Base-by-base conservation (phyloP, 2,888 invertebrate species). In the Xylophagus ater region DNA sequence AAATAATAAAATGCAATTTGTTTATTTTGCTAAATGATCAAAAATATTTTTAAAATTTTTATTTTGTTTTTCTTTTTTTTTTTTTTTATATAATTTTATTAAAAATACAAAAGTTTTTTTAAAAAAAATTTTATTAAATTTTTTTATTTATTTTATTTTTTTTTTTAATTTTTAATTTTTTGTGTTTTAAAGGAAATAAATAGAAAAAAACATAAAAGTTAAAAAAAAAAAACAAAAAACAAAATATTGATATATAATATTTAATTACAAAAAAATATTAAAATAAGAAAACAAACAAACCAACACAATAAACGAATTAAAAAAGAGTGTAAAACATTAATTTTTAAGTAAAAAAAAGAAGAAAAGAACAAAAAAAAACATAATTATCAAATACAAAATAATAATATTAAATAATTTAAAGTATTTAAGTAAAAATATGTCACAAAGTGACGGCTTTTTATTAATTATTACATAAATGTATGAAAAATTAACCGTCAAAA, bases 381-480 rank as follows among this genome's bases (percentile, higher is more conserved):
- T 33, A 43, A 37, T 45, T 31, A 31, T 21, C 32, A 39, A 24
- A 41, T 40, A 38, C 31, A 44, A 40, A 35, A 37, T n/a, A 44
- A 40, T 42, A 44, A 40, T 44, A 44, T 42, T 42, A 43, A 44
- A 34, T 30, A 40, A 40, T 42, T 44, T 34, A 42, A 46, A 42
- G 30, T 40, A 44, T 44, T 41, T 46, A 42, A 40, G 43, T 43
- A 48, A 42, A 46, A 44, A 47, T 44, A 44, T 47, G 47, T 48
- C 48, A 48, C 48, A 47, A 48, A 48, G 48, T 48, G 48, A 44
- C 48, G 45, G 47, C 47, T 48, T 48, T 48, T 46, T n/a, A n/a
- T n/a, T n/a, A n/a, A n/a, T n/a, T n/a, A n/a, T n/a, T n/a, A n/a
- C n/a, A n/a, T n/a, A n/a, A n/a, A n/a, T n/a, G n/a, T n/a, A n/a